A percentile compares a stretch with the other conserved stretches of the same genome.
These are phyloP conservation scores for Napeogenes inachia DNA, from an alignment of 2,888 invertebrate species.

Conservation along the genomic window DNA sequence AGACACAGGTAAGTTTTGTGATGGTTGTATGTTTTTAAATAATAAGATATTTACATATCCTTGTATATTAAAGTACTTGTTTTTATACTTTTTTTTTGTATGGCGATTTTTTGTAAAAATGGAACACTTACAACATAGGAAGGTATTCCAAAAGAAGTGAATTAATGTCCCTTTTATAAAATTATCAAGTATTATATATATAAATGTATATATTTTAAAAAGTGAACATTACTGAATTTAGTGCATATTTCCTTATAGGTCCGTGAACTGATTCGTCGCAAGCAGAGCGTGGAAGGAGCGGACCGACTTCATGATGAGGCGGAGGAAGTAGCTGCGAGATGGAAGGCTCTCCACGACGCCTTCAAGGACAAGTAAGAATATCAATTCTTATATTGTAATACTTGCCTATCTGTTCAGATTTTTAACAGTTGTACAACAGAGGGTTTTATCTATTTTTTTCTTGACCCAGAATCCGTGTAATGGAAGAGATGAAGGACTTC, in stretches of 20 bases:
- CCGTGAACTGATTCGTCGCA: constrained; percentile 89
- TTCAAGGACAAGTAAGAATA: constrained; percentile 81
- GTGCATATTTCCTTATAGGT: constrained; percentile 59
- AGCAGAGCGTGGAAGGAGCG: constrained; percentile 89
- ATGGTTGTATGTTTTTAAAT: no score
- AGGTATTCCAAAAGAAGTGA: no score
- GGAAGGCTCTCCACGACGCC: constrained; percentile 90
- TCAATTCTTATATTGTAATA: not conserved
- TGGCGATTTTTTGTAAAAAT: no score
- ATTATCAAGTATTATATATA: no score
- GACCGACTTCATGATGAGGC: constrained; percentile 90
- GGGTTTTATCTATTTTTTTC: constrained; percentile 6
- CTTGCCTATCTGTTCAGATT: not conserved
- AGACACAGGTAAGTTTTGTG: constrained; percentile 79
- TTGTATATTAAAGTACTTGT: no score
- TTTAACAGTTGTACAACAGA: constrained; percentile 1
- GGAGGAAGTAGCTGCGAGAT: constrained; percentile 87
- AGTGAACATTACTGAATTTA: no score
- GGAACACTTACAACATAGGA: no score
- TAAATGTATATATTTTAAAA: no score
- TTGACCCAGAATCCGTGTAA: constrained; percentile 78
- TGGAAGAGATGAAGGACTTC: constrained; percentile 94
- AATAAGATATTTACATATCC: no score
- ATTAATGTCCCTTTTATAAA: no score
- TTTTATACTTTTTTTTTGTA: no score